Evolutionary conservation across 2,797 vertebrate species (phyloP), one percentile per base, ranked within the genome.

Genomic region (Cyprinella venusta): DNA sequence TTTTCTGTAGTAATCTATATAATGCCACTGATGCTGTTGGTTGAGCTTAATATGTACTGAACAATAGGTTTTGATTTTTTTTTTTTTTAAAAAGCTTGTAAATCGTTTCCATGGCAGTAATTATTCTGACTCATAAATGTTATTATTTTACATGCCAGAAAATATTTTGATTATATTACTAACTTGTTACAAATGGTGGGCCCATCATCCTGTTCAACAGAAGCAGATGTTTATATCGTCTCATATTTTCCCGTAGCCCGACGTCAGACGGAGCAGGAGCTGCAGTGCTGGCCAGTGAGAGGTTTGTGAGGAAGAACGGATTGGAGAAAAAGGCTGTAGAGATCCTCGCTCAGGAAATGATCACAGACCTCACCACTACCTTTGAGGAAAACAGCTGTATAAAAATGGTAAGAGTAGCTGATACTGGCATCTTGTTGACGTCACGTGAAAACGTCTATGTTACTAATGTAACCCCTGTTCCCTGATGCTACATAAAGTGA

Each of bases 181-280:
- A 18, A 8, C 15, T 42, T 48, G 40, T 70, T 71, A 19, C 6
- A 67, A 18, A n/a, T n/a, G 10, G 5, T 40, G 65, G 65, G 36
- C 42, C 68, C 40, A 70, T 70, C n/a, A 16, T 45, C 13, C 6
- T 30, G 16, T 33, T 19, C 48, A 36, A 6, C 30, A 36, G 30
- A 76, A 52, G 30, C 15, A 10, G 0, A 54, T 33, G 5, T 67
- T 84, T 15, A 36, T 8, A 13, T 13, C 56, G 3, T 19, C 1
- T 68, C 19, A 59, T 36, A 63, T 45, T 85, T n/a, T 77, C 3
- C 59, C n/a, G 0, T 77, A 99, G 98, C 89, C 97, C 98, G 0
- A 97, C 96, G 1, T 99, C 97, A 48, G 96, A 98, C 74, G 98
- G 98, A 4, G 97, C 98, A 0, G 98, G 96, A 74, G 98, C 98